Conservation (phyloP, 2,113 vertebrate species). For the Anguilla japonica region DNA sequence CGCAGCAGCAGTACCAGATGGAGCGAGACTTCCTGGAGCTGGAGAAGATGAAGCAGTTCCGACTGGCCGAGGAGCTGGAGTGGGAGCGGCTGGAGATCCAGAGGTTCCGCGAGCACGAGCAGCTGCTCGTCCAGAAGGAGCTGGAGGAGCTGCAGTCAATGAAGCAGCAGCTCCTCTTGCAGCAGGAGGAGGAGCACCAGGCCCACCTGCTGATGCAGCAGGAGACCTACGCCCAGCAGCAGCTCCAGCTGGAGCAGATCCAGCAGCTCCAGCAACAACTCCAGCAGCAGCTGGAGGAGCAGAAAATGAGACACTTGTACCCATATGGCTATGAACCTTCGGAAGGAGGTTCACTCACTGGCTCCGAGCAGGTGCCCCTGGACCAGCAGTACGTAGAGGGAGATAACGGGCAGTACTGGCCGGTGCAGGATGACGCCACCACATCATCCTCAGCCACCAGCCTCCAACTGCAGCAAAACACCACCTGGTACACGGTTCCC, state of each 20-base stretch:
- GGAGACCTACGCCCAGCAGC: constrained; percentile 91
- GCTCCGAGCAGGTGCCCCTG: constrained; percentile 69
- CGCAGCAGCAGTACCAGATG: constrained; percentile 88
- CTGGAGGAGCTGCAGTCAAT: constrained; percentile 93
- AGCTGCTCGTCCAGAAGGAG: constrained; percentile 94
- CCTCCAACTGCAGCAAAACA: constrained; percentile 72
- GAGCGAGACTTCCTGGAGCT: constrained; percentile 93
- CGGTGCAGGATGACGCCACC: constrained; percentile 66
- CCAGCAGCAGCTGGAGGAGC: constrained; percentile 91
- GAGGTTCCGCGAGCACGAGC: constrained; percentile 94
- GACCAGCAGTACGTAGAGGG: constrained; percentile 69
- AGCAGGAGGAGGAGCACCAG: constrained; percentile 94
- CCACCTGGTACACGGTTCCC: constrained; percentile 76
- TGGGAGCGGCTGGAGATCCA: constrained; percentile 98
- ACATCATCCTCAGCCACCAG: constrained; percentile 68
- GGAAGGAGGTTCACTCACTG: constrained; percentile 66
- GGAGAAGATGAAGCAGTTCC: constrained; percentile 94
- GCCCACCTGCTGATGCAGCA: constrained; percentile 95
- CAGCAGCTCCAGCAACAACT: constrained; percentile 94
- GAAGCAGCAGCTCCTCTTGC: constrained; percentile 92
- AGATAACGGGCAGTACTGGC: constrained; percentile 74
- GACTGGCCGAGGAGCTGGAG: constrained; percentile 94
- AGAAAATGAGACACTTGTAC: constrained; percentile 68
- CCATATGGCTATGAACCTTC: constrained; percentile 77
- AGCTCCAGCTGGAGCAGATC: constrained; percentile 91